Base-by-base conservation (phyloP, 2,888 invertebrate genomes). In the Drosophila cognata region DNA sequence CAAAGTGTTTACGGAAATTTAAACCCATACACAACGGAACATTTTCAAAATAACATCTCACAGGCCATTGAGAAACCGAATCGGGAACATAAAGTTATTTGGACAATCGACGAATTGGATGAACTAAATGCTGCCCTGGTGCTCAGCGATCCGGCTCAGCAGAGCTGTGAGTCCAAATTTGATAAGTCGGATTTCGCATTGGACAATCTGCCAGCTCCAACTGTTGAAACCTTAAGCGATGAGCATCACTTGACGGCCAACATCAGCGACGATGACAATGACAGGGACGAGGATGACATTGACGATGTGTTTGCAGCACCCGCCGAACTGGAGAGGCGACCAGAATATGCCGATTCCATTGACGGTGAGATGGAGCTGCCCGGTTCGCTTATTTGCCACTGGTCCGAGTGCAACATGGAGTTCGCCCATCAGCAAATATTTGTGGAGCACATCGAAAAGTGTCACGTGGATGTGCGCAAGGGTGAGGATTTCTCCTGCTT, bases 401-500 rank as follows among this genome's bases (percentile, higher is more conserved):
- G 99, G 99, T 95, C 96, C 71, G 96, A 96, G 70, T 99, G 99
- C 92, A 96, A 96, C 82, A 95, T 95, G 87, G 95, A 95, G 81
- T 98, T 97, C 93, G 94, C 96, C 4, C 96, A 96, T 79, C 98
- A 98, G 92, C 96, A 94, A 61, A 95, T 96, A 10, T 94, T 99
- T 73, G 97, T 97, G 2, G 95, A 95, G 66, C 97, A 97, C 86
- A 97, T 97, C 59, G 97, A 97, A 90, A 96, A 96, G 88, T 94
- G 95, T 51, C 99, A 99, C 92, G 97, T 99, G 46, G 98, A 98
- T 91, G 95, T 96, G 87, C 97, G 95, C 92, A 96, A 95, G 94
- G 96, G 96, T 18, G 96, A 99, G 84, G 97, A 98, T 84, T 99
- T 98, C 93, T 96, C 98, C 38, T 99, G 99, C 91, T 95, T 96